Evolutionary conservation across 2,113 vertebrate genomes (phyloP).

Genomic region (Eudyptes chrysolophus): DNA sequence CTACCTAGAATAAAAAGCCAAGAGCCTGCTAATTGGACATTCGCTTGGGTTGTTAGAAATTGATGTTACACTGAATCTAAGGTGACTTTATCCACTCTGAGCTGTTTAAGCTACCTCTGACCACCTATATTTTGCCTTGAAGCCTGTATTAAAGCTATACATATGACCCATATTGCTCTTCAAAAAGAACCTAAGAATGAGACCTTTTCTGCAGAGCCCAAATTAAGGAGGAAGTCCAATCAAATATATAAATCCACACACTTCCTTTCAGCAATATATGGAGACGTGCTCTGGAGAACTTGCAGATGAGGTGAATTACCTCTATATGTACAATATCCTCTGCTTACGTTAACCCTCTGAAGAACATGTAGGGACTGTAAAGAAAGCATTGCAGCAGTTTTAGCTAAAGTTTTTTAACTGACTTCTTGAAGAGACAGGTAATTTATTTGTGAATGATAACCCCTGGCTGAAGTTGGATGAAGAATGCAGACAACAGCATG

Average conservation of each 20-base stretch:
- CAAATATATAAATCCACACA: background rate
- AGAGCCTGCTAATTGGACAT: background rate
- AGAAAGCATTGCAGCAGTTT: background rate
- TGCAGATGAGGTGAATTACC: background rate
- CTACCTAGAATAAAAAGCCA: background rate
- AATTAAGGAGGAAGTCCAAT: background rate
- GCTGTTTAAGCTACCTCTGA: background rate
- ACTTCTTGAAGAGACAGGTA: background rate
- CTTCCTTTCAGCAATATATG: background rate
- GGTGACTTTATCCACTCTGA: background rate
- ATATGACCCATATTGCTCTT: background rate
- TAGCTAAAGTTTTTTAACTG: background rate
- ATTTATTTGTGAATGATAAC: background rate
- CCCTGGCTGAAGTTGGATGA: background rate
- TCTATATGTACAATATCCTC: background rate
- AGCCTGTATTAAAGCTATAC: background rate
- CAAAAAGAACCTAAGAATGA: background rate
- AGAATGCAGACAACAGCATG: background rate
- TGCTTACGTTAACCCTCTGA: background rate
- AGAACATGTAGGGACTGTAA: background rate
- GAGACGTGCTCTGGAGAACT: background rate
- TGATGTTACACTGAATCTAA: background rate
- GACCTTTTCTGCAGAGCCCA: background rate
- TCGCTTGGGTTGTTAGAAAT: background rate
- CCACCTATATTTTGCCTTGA: background rate